Percentiles rank a stretch among this genome's conserved stretches.
Evolutionary conservation across 2,113 vertebrate species (phyloP).

Genomic region (Nibea coibor): DNA sequence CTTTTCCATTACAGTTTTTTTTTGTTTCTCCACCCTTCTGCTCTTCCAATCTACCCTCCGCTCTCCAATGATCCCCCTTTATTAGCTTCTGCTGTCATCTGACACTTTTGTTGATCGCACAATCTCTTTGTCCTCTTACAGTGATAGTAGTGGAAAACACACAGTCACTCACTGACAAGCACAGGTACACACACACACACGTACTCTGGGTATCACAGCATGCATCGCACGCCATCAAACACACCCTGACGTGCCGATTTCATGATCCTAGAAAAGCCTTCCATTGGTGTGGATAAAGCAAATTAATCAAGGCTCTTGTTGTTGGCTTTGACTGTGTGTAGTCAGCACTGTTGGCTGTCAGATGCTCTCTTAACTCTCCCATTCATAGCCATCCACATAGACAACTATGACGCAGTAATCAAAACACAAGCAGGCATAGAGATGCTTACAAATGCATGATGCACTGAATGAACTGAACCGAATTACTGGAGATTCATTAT

Average conservation of each 20-base stretch:
- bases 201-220: background rate
- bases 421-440: background rate
- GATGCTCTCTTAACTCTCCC: background rate
- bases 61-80: conserved; percentile 51
- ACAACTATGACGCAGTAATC: background rate
- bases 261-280: background rate
- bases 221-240: conserved; percentile 12
- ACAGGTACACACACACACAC: conserved; percentile 13
- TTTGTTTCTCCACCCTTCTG: conserved; percentile 29
- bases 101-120: conserved; percentile 60
- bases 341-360: background rate
- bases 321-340: background rate
- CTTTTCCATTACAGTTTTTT: conserved; percentile 38
- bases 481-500: background rate
- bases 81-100: conserved; percentile 58
- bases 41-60: conserved; percentile 43
- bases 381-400: background rate
- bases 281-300: conserved; percentile 18
- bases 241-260: background rate
- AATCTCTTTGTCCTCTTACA: conserved; percentile 47
- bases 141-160: conserved; percentile 40
- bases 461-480: background rate
- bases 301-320: conserved; percentile 3
- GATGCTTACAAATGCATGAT: background rate
- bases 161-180: conserved; percentile 30